Base-by-base conservation (phyloP, 2,888 invertebrate genomes). In the Quadroppia sp. region DNA sequence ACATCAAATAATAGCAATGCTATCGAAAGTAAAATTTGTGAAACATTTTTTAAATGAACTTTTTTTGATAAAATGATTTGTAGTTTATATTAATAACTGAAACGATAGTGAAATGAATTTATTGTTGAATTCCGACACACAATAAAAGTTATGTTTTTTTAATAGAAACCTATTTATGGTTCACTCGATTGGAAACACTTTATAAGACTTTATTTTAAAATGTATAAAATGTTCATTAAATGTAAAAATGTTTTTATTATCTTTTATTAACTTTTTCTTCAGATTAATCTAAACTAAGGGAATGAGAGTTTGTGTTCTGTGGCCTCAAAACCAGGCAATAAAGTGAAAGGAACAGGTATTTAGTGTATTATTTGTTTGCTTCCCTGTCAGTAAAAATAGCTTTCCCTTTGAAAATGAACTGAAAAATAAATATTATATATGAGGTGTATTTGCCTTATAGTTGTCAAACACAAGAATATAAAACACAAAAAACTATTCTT, bases 301-400 rank as follows among this genome's bases (percentile, higher is more conserved):
- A 59, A 11, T 11, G 53, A 53, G 25, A 53, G 20, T 17, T 13
- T 9, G n/a, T n/a, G n/a, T n/a, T n/a, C n/a, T n/a, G n/a, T 67
- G 67, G 40, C 67, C 67, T 67, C 40, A 67, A 67, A 67, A 67
- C 40, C 20, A 36, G 67, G 42, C 20, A 36, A 11, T 67, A 40
- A 67, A 67, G 67, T 67, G 67, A 67, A 67, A 67, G 67, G 67
- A 67, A 67, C 67, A 40, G 67, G 67, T 67, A 67, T 67, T 67
- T n/a, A 23, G 7, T 61, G 61, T 28, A 61, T 15, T 32, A 61
- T 32, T 67, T 40, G 67, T 67, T 67, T 23, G 67, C 40, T 67
- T 67, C 67, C 67, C 67, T 67, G 67, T 42, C 67, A 13, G 67
- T 67, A 67, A 67, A 67, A 67, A 67, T 67, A 67, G 67, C 40